Evolutionary conservation across 2,888 invertebrate species (phyloP).

Genomic region (Orthonevra nobilis): DNA sequence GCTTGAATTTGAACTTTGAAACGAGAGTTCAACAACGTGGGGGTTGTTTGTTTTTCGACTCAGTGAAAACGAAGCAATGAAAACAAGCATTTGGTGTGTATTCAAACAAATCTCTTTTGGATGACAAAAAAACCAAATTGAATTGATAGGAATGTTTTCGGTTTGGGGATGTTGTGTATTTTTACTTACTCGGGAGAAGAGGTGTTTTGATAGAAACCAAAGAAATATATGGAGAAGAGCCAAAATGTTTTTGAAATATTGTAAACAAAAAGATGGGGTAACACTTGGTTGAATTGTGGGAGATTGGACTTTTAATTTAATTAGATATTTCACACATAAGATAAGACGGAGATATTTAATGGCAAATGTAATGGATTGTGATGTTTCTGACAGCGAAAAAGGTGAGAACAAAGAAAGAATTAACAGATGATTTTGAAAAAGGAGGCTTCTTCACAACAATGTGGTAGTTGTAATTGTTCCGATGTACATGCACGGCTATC

Average conservation of each 20-base stretch:
- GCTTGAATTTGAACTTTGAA: conserved; percentile 42
- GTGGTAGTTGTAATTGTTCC: too few relatives aligned
- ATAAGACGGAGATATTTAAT: conserved; percentile 6
- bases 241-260: conserved; percentile 16
- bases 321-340: conserved; percentile 1
- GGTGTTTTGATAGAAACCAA: conserved; percentile 28
- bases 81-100: neutral
- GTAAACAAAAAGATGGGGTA: conserved; percentile 43
- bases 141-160: neutral
- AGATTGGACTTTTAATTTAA: neutral
- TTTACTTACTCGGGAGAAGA: neutral
- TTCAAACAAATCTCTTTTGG: neutral
- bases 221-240: conserved; percentile 33
- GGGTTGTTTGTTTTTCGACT: conserved; percentile 39
- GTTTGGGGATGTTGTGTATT: neutral
- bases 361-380: neutral
- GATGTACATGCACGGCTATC: too few relatives aligned
- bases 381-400: conserved; percentile 10
- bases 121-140: conserved; percentile 30
- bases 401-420: too few relatives aligned
- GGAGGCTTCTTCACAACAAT: too few relatives aligned
- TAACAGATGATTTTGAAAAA: too few relatives aligned
- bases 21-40: conserved; percentile 53
- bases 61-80: conserved; percentile 23
- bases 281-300: conserved; percentile 33